Conservation (phyloP, 2,113 vertebrate genomes). For the Gasterosteus nipponicus region DNA sequence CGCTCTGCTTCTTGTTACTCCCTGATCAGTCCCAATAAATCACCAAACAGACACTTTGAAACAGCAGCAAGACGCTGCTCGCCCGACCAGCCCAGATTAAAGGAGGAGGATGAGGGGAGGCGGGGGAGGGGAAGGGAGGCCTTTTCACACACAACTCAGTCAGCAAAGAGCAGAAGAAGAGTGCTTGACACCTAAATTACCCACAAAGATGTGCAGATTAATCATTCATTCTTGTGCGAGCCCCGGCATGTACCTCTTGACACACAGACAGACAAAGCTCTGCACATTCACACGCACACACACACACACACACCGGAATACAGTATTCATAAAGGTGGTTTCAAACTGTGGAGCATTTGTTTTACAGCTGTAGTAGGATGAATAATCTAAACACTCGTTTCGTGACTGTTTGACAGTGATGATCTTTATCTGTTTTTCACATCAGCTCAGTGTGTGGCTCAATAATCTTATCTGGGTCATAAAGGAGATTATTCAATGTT, state of each 20-base stretch:
- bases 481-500: background rate
- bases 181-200: slow-evolving; percentile 72
- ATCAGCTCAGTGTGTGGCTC: background rate
- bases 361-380: background rate
- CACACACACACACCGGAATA: slow-evolving; percentile 3
- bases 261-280: background rate
- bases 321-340: background rate
- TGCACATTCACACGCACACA: slow-evolving; percentile 11
- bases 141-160: slow-evolving; percentile 44
- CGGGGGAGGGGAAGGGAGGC: slow-evolving; percentile 2
- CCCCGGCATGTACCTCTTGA: slow-evolving; percentile 37
- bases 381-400: slow-evolving; percentile 12
- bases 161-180: slow-evolving; percentile 49
- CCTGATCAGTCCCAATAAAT: slow-evolving; percentile 51
- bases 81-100: slow-evolving; percentile 43
- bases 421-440: background rate
- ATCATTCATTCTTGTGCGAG: slow-evolving; percentile 70
- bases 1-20: slow-evolving; percentile 48
- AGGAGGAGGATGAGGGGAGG: slow-evolving; percentile 14
- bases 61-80: slow-evolving; percentile 23
- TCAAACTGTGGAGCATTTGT: slow-evolving; percentile 5
- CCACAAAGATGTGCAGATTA: slow-evolving; percentile 61
- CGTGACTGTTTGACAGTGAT: background rate
- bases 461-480: background rate
- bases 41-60: slow-evolving; percentile 42